These are phyloP conservation scores for Mesoclemmys tuberculata DNA, from an alignment of 2,113 vertebrate genomes.

Conservation along the genomic window DNA sequence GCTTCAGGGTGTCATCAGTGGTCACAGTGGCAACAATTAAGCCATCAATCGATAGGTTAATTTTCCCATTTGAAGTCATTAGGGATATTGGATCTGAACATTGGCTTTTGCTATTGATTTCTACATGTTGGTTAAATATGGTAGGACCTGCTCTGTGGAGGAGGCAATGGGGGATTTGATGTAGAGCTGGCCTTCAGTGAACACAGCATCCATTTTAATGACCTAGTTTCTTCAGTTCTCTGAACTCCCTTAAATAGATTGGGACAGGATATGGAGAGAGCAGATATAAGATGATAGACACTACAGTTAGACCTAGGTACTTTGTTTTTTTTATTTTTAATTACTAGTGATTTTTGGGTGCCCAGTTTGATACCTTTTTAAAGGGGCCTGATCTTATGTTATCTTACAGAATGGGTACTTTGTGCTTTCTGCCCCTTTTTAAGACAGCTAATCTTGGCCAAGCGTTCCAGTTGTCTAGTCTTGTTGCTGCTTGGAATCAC, in stretches of 20 bases:
- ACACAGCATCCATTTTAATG: conserved; percentile 49
- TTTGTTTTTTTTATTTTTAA: background rate
- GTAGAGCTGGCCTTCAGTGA: conserved; percentile 34
- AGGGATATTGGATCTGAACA: conserved; percentile 49
- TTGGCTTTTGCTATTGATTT: conserved; percentile 62
- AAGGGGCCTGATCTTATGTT: background rate
- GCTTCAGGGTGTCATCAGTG: conserved; percentile 19
- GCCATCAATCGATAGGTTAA: conserved; percentile 66
- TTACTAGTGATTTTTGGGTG: background rate
- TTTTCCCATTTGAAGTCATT: conserved; percentile 68
- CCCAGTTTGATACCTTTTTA: background rate
- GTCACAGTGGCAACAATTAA: conserved; percentile 71
- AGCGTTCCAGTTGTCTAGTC: background rate
- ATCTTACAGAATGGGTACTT: background rate
- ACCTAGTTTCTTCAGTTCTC: background rate
- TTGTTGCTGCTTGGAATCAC: background rate
- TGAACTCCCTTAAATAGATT: background rate
- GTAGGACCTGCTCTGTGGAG: conserved; percentile 9
- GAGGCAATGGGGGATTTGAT: conserved; percentile 36
- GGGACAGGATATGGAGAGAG: fast-evolving
- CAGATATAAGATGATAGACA: background rate
- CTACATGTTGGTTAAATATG: conserved; percentile 59
- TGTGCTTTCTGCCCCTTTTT: background rate
- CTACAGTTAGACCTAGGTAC: background rate
- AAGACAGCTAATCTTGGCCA: background rate